phyloP scores from a whole-genome alignment of 2,888 invertebrate species.

The Erebia palarica region DNA sequence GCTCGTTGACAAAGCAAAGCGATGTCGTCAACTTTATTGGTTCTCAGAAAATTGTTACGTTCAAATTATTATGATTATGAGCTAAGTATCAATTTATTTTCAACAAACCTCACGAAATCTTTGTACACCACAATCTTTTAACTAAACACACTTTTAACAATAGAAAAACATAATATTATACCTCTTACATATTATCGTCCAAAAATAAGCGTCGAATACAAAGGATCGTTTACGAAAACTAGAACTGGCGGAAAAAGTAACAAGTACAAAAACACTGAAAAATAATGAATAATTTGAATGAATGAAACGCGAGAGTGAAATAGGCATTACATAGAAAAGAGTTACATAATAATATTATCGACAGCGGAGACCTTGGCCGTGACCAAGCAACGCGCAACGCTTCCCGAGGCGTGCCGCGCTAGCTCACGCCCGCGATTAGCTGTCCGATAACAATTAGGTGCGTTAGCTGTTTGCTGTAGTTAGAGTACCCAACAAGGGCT shows the following conservation, averaged over 20 bases:
- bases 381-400: conserved; percentile 65
- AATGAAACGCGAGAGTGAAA: conserved; percentile 46
- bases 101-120: not conserved
- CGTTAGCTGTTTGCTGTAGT: conserved; percentile 28
- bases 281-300: conserved; percentile 3
- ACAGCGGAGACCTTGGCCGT: conserved; percentile 78
- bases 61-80: not conserved
- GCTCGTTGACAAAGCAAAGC: conserved; percentile 19
- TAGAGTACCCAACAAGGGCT: not conserved
- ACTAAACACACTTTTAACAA: too few species aligned
- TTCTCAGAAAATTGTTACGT: not conserved
- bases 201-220: too few species aligned
- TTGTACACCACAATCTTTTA: too few species aligned
- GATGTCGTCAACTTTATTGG: conserved; percentile 17
- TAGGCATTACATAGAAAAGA: conserved; percentile 57
- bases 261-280: not conserved
- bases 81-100: not conserved
- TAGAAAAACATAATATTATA: too few species aligned
- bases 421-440: conserved; percentile 51
- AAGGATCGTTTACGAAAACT: too few species aligned
- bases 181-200: too few species aligned
- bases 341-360: conserved; percentile 69
- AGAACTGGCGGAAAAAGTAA: too few species aligned
- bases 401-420: conserved; percentile 58
- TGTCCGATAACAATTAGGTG: conserved; percentile 48